These are phyloP conservation scores for Elysia chlorotica DNA, from an alignment of 1,140 invertebrate species.

Conservation along the genomic window DNA sequence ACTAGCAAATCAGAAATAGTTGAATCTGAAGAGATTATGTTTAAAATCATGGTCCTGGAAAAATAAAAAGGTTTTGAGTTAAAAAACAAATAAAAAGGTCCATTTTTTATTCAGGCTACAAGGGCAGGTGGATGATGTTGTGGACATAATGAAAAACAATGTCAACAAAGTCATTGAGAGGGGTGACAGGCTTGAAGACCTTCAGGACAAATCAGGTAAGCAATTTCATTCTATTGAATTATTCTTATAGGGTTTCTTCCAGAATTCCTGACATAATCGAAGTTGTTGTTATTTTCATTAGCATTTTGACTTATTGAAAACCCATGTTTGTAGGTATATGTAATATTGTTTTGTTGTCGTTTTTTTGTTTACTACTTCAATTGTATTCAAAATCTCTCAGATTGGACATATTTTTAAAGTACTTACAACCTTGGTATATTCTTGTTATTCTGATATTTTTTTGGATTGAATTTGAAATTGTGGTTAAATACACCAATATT, in stretches of 20 bases:
- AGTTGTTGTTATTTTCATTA: not conserved
- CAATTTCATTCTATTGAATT: not conserved
- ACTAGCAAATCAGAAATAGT: not conserved
- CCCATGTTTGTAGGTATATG: not conserved
- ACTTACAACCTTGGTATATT: not conserved
- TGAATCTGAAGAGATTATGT: not conserved
- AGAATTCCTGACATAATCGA: not conserved
- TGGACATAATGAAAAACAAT: slow-evolving; percentile 68
- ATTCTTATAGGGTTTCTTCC: not conserved
- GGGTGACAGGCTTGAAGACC: slow-evolving; percentile 67
- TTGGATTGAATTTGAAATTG: not conserved
- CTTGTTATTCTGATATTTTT: not conserved
- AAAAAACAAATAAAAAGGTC: not conserved
- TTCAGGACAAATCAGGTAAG: slow-evolving; percentile 65
- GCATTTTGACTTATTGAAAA: not conserved
- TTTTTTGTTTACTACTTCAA: not conserved
- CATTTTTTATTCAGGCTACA: slow-evolving; percentile 40
- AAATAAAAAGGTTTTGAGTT: not conserved
- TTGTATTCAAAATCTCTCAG: no score
- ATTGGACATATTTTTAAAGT: not conserved
- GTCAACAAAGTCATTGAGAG: slow-evolving; percentile 67
- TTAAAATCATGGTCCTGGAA: not conserved
- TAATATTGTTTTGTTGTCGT: not conserved
- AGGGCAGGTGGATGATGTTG: slow-evolving; percentile 67
- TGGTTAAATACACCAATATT: not conserved